These are phyloP conservation scores for Macrobrachium nipponense DNA, from an alignment of 1,140 invertebrate genomes.

Conservation along the genomic window DNA sequence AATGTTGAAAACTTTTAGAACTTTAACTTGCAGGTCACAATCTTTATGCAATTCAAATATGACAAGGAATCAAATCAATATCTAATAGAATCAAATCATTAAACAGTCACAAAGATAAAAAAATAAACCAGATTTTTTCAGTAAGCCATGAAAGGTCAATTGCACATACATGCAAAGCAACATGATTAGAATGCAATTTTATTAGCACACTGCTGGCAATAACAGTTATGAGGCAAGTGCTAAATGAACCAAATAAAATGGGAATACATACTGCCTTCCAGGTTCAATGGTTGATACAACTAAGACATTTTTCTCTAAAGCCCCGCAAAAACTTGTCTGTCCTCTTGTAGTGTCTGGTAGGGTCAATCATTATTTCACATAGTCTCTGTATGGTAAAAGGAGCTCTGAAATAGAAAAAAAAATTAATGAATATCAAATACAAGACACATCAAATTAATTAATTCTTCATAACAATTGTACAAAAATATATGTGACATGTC, in stretches of 20 bases:
- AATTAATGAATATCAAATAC: constrained; percentile 29
- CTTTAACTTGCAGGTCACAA: no score
- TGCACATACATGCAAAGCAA: no score
- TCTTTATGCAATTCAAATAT: no score
- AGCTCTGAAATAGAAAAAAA: constrained; percentile 79
- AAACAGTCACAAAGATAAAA: no score
- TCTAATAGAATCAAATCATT: no score
- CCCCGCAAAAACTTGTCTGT: constrained; percentile 97
- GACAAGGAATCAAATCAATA: no score
- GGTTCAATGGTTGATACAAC: constrained; percentile 93
- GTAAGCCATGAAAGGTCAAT: no score
- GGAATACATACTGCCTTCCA: constrained; percentile 52
- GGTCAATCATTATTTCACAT: constrained; percentile 90
- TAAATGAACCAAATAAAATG: not conserved
- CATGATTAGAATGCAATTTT: no score
- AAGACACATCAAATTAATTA: not conserved
- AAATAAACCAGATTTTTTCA: no score
- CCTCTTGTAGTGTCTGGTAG: constrained; percentile 93
- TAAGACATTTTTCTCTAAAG: constrained; percentile 92
- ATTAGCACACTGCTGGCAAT: no score
- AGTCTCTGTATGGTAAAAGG: constrained; percentile 97
- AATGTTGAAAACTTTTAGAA: no score
- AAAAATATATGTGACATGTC: no score
- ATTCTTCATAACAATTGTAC: not conserved
- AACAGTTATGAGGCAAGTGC: not conserved